A percentile compares a stretch with the other conserved stretches of the same genome.
Evolutionary conservation across 2,797 vertebrate genomes (phyloP).

Genomic region (Tympanoctomys barrerae): DNA sequence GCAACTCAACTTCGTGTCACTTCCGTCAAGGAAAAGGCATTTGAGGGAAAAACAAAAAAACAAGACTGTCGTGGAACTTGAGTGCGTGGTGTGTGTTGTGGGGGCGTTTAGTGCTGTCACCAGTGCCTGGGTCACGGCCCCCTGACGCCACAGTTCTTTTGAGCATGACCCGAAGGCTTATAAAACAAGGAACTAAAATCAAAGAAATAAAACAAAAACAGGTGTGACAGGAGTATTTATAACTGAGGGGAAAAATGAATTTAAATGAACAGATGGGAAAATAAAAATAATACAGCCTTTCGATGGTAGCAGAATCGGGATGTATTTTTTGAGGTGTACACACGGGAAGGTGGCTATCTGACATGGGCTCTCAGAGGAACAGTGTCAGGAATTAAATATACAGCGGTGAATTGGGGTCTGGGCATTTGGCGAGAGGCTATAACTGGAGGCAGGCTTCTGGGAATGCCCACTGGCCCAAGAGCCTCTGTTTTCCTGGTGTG

Average conservation of each 20-base stretch:
- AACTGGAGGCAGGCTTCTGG: neutral
- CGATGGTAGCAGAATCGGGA: neutral
- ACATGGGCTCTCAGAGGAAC: neutral
- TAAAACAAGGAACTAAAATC: neutral
- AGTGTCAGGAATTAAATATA: neutral
- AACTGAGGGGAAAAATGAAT: neutral
- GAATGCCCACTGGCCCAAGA: neutral
- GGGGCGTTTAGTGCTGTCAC: neutral
- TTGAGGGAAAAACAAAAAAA: neutral
- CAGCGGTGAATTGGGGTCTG: neutral
- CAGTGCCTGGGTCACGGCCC: neutral
- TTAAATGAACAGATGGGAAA: conserved; percentile 58
- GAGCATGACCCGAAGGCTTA: neutral
- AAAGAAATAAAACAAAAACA: neutral
- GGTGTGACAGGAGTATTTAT: conserved; percentile 6
- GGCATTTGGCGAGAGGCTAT: neutral
- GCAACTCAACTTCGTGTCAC: conserved; percentile 44
- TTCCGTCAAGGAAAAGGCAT: conserved; percentile 1
- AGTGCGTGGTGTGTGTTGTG: neutral
- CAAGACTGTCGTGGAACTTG: neutral
- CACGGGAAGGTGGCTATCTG: neutral
- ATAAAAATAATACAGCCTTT: conserved; percentile 44
- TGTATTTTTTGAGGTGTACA: neutral
- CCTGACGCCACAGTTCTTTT: neutral
- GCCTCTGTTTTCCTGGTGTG: neutral